Evolutionary conservation across 1,140 invertebrate genomes (phyloP), one percentile per base, ranked within the genome.

Genomic region (Megalopta genalis): DNA sequence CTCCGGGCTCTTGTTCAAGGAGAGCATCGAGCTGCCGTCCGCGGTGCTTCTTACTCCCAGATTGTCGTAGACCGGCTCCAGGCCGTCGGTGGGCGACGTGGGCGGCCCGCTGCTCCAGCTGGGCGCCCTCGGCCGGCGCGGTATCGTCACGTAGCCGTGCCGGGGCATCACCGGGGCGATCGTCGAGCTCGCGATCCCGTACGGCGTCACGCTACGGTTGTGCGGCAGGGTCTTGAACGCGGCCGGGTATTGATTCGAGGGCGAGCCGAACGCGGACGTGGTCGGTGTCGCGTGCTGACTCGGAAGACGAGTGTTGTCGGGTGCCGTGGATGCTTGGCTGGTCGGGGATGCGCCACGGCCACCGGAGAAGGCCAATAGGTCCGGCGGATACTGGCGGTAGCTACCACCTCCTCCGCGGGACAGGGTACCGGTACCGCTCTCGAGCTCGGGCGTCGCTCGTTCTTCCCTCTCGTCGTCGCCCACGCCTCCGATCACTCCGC

Each of bases 1-100:
- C 46, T 91, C 88, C 10, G 90, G 91, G 27, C 90, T 89, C 88
- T 96, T 96, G 87, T 96, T 96, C 65, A 98, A 89, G 64, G 96
- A 97, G 5, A 96, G 91, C 4, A 95, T 95, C 0, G 96, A 97
- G 85, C 96, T 97, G 10, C 97, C 97, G 80, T 97, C 96, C 1
- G 96, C 97, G n/a, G 97, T 97, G 2, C 96, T 97, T 65, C 97
- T 93, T 1, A 95, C 91, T 0, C 97, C 97, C 18, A 98, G 91
- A 87, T 97, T 97, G 87, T 98, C 97, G 88, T 98, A 98, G 5
- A 97, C 94, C 0, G 96, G 96, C 87, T 97, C 96, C 32, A 94
- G 92, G 25, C 94, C 94, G 27, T 80, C 86, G 1, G 84, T 84
- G 5, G 94, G 93, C 1, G 94, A 94, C 2, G 94, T 95, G 16